These are phyloP conservation scores for Gymnoscopelus microlampas DNA, from an alignment of 2,797 vertebrate species.

Conservation along the genomic window DNA sequence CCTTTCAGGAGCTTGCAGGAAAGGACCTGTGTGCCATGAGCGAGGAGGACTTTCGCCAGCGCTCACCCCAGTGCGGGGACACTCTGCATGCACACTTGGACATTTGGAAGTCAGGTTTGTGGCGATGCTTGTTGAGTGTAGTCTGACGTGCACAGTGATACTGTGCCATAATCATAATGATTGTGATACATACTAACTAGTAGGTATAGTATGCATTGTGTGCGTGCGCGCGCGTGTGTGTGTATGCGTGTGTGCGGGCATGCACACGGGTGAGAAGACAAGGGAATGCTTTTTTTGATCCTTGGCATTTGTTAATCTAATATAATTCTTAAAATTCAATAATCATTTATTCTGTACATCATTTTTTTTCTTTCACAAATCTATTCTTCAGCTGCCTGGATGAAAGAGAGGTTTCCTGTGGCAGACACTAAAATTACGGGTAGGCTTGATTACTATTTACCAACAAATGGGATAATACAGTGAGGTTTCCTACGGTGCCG, in stretches of 20 bases:
- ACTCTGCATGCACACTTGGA: conserved; percentile 95
- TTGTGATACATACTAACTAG: not conserved
- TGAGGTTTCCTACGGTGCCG: too few species aligned
- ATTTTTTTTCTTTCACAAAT: not conserved
- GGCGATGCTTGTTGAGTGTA: not conserved
- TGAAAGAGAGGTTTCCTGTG: conserved; percentile 89
- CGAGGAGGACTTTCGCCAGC: conserved; percentile 94
- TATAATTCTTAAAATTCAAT: too few species aligned
- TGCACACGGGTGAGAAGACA: too few species aligned
- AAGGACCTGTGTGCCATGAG: conserved; percentile 94
- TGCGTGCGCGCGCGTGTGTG: too few species aligned
- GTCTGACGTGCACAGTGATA: too few species aligned
- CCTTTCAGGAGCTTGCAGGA: conserved; percentile 92
- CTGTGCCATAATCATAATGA: not conserved
- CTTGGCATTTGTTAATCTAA: too few species aligned
- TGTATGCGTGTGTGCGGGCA: too few species aligned
- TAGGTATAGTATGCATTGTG: not conserved
- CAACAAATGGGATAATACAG: too few species aligned
- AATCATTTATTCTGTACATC: too few species aligned
- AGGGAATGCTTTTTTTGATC: too few species aligned
- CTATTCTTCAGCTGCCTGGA: conserved; percentile 90
- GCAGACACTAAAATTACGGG: conserved; percentile 78
- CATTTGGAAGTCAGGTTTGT: conserved; percentile 96
- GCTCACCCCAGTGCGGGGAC: conserved; percentile 89
- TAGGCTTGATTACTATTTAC: conserved; percentile 40